Evolutionary conservation across 1,140 invertebrate genomes (phyloP).

Genomic region (Aphaenogaster ashmeadi): DNA sequence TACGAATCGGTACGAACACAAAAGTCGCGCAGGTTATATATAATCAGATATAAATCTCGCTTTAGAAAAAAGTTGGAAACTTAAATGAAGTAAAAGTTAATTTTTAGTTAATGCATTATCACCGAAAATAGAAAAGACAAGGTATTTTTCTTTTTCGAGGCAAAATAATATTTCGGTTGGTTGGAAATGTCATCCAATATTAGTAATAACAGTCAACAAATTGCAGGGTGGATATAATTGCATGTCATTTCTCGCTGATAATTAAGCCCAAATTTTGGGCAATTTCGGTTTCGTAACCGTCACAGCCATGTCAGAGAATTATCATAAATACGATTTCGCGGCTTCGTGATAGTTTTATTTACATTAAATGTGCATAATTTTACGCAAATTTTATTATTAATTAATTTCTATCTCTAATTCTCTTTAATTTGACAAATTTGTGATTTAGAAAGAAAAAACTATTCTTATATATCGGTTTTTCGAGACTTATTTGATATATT

Average conservation of each 20-base stretch:
- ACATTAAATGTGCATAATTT: not conserved
- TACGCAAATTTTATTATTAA: slow-evolving; percentile 7
- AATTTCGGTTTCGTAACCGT: slow-evolving; percentile 63
- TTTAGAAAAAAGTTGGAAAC: not conserved
- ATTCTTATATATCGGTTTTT: not conserved
- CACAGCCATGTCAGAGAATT: slow-evolving; percentile 49
- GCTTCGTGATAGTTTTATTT: slow-evolving; percentile 39
- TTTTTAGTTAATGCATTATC: not conserved
- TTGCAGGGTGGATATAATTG: slow-evolving; percentile 46
- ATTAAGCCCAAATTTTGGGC: slow-evolving; percentile 62
- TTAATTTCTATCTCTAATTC: not conserved
- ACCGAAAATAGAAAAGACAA: not conserved
- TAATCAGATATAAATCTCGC: not conserved
- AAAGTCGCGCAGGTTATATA: not conserved
- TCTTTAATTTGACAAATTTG: not conserved
- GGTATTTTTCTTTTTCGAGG: not conserved
- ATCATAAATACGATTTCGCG: slow-evolving; percentile 59
- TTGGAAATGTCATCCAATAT: slow-evolving; percentile 16
- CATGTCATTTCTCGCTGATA: slow-evolving; percentile 59
- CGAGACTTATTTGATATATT: too few relatives aligned
- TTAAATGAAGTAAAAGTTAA: not conserved
- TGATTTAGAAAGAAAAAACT: not conserved
- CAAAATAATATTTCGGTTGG: not conserved
- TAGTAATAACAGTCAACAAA: slow-evolving; percentile 49
- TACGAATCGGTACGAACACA: not conserved